A percentile compares a stretch with the other conserved stretches of the same genome.
These are phyloP conservation scores for Spea hammondii DNA, from an alignment of 2,797 vertebrate species.

Conservation along the genomic window DNA sequence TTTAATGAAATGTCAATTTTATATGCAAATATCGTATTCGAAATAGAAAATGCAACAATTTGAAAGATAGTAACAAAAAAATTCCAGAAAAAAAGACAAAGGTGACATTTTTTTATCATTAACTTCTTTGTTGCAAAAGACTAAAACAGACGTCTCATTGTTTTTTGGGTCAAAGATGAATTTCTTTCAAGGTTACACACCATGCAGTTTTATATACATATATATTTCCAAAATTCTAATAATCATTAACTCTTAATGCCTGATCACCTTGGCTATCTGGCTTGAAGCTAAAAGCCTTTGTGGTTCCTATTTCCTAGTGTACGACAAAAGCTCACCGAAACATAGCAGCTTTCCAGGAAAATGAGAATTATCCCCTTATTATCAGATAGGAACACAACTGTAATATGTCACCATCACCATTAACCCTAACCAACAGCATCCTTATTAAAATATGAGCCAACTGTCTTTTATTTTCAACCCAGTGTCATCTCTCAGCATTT, in stretches of 20 bases:
- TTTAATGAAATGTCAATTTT: too few species aligned
- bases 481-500: neutral
- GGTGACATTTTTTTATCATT: neutral
- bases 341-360: conserved; percentile 65
- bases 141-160: too few species aligned
- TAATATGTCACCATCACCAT: conserved; percentile 21
- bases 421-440: neutral
- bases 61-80: neutral
- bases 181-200: too few species aligned
- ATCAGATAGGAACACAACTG: conserved; percentile 11
- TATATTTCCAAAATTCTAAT: too few species aligned
- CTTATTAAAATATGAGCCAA: neutral
- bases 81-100: neutral
- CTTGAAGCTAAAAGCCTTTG: conserved; percentile 5
- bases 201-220: too few species aligned
- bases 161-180: too few species aligned
- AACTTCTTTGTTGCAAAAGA: neutral
- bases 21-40: too few species aligned
- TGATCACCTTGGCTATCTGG: neutral
- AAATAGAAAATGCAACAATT: too few species aligned
- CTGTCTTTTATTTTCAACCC: neutral
- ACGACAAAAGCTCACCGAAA: conserved; percentile 4
- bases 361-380: neutral
- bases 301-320: neutral
- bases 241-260: too few species aligned